phyloP scores from a whole-genome alignment of 2,113 vertebrate genomes.

The Athene cunicularia region DNA sequence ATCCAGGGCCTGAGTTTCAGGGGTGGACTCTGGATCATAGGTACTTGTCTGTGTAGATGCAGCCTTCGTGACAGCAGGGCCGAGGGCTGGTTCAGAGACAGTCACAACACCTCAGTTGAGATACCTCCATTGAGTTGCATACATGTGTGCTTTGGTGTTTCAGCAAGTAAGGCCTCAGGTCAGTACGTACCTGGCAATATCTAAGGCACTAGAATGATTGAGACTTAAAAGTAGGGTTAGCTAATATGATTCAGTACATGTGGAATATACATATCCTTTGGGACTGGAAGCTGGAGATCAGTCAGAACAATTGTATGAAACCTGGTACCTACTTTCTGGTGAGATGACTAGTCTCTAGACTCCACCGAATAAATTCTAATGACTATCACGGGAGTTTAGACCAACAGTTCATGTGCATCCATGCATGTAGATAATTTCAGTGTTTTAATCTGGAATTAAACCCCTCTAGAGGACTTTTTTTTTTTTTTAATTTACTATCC shows the following conservation, averaged over 20 bases:
- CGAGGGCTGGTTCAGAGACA: not conserved
- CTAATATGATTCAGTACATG: not conserved
- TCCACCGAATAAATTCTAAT: not conserved
- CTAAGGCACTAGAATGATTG: not conserved
- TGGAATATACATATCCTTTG: not conserved
- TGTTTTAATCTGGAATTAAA: not conserved
- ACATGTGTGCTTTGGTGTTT: not conserved
- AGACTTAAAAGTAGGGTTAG: not conserved
- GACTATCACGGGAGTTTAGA: not conserved
- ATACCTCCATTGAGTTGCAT: accelerated
- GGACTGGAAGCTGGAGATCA: not conserved
- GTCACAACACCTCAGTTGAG: not conserved
- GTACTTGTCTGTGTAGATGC: not conserved
- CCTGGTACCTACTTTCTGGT: not conserved
- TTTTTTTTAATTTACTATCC: not conserved
- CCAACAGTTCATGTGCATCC: not conserved
- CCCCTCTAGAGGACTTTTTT: not conserved
- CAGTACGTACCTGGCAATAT: not conserved
- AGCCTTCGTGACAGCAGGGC: not conserved
- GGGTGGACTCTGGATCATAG: not conserved
- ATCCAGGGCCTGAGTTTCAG: not conserved
- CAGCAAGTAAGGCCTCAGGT: not conserved
- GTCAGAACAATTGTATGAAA: not conserved
- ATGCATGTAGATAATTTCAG: not conserved
- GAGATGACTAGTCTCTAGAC: not conserved